These are phyloP conservation scores for Lepus americanus DNA, from an alignment of 2,113 vertebrate genomes.

Conservation along the genomic window DNA sequence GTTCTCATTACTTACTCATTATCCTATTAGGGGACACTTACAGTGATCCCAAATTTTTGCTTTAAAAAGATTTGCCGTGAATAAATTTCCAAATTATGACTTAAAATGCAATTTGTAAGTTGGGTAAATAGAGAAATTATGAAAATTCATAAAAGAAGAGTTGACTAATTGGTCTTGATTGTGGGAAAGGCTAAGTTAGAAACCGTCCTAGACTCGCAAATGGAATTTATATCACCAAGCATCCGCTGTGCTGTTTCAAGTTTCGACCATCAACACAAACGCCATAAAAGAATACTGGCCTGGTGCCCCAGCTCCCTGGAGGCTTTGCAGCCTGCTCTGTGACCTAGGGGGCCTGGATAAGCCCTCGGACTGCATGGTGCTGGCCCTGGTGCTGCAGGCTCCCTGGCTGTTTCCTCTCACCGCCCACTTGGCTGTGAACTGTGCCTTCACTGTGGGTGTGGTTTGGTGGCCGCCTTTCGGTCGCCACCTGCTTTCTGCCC, in stretches of 20 bases:
- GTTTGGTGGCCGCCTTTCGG: not conserved
- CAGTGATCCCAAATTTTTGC: not conserved
- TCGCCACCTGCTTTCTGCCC: not conserved
- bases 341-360: not conserved
- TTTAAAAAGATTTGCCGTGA: constrained; percentile 31
- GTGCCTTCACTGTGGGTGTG: fast-evolving
- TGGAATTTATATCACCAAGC: not conserved
- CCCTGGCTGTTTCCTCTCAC: not conserved
- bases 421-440: not conserved
- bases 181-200: constrained; percentile 13
- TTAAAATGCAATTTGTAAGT: constrained; percentile 52
- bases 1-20: not conserved
- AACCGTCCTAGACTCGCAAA: not conserved
- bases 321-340: not conserved
- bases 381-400: fast-evolving
- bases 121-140: constrained; percentile 48
- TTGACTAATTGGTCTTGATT: not conserved
- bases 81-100: not conserved
- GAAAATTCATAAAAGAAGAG: not conserved
- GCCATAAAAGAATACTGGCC: not conserved
- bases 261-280: constrained; percentile 8
- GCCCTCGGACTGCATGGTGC: not conserved
- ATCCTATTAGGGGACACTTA: constrained; percentile 25
- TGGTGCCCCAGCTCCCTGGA: not conserved
- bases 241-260: not conserved